A percentile compares a stretch with the other conserved stretches of the same genome.
Evolutionary conservation across 2,797 vertebrate genomes (phyloP).

Genomic region (Bucorvus abyssinicus): DNA sequence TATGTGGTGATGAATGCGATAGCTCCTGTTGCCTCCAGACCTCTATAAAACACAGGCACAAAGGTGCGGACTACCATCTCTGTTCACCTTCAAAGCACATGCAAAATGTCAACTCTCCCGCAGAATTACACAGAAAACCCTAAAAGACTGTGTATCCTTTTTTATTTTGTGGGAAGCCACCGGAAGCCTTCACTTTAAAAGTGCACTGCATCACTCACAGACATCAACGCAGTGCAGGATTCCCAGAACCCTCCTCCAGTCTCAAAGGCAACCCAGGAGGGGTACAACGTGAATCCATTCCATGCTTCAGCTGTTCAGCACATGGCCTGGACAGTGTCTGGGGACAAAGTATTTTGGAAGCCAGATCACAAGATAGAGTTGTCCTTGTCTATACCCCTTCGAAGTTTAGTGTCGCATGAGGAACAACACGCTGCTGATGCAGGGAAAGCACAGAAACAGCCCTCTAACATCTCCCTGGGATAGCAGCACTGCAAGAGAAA

Average conservation of each 20-base stretch:
- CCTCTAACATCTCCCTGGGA: neutral
- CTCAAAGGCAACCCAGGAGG: neutral
- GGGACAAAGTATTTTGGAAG: neutral
- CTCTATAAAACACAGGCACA: neutral
- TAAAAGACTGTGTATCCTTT: neutral
- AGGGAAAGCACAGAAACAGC: neutral
- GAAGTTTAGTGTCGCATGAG: accelerated
- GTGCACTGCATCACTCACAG: too few species aligned
- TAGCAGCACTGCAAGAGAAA: neutral
- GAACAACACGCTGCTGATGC: neutral
- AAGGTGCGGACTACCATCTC: neutral
- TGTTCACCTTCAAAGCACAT: neutral
- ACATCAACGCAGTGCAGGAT: neutral
- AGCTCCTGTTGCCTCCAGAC: neutral
- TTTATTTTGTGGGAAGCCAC: neutral
- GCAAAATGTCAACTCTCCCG: neutral
- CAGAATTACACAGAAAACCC: neutral
- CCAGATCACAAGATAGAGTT: neutral
- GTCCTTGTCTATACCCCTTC: neutral
- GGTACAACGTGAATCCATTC: neutral
- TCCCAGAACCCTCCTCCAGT: neutral
- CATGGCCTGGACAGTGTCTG: accelerated
- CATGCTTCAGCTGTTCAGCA: neutral
- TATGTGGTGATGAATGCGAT: accelerated
- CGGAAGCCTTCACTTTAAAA: neutral